These are phyloP conservation scores for Malacoctenus gilli DNA, from an alignment of 2,797 vertebrate genomes.

Conservation along the genomic window DNA sequence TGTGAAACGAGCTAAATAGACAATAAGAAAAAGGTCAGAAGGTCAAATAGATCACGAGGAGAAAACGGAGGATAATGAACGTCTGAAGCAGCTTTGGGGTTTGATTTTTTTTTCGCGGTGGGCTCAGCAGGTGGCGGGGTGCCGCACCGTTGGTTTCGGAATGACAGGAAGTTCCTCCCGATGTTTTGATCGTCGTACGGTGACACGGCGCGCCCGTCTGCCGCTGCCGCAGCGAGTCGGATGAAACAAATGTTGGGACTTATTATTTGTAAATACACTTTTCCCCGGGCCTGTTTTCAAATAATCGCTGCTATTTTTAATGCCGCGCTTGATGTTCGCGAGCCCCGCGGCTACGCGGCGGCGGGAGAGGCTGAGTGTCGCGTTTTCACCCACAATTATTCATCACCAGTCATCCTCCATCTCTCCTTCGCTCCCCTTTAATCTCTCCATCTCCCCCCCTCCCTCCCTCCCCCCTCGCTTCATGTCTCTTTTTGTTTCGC, in stretches of 20 bases:
- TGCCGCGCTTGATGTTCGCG: conserved; percentile 42
- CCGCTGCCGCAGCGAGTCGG: no score
- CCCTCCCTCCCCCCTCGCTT: conserved; percentile 19
- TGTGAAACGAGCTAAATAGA: no score
- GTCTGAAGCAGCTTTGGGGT: no score
- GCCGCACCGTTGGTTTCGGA: no score
- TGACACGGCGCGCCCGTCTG: no score
- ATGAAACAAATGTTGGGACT: conserved; percentile 51
- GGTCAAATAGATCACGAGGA: no score
- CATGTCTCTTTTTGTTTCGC: neutral
- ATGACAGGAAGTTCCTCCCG: no score
- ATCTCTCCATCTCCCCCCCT: conserved; percentile 35
- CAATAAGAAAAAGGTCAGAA: no score
- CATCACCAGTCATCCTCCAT: conserved; percentile 50
- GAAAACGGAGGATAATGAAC: no score
- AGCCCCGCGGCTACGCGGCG: conserved; percentile 46
- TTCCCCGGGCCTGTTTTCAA: conserved; percentile 37
- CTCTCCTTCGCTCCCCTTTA: conserved; percentile 42
- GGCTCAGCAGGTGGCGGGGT: no score
- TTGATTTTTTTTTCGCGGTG: no score
- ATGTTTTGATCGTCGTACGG: no score
- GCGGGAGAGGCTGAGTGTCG: conserved; percentile 39
- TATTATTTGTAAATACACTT: conserved; percentile 56
- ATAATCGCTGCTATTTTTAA: conserved; percentile 56
- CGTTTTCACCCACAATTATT: conserved; percentile 58